Base-by-base conservation (phyloP, 2,113 vertebrate species). In the Lepidothrix coronata region DNA sequence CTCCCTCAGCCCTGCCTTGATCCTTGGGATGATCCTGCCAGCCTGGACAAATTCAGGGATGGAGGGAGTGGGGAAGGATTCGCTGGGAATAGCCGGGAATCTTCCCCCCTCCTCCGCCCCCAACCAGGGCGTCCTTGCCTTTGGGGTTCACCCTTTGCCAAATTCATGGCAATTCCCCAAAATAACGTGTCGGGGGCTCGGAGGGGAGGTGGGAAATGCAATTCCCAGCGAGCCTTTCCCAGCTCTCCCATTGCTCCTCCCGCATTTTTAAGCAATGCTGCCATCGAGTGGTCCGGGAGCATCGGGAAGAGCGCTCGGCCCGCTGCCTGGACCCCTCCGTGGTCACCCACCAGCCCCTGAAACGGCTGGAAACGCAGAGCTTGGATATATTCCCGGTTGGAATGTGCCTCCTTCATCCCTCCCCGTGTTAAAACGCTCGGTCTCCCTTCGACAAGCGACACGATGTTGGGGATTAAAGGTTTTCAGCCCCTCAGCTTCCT, bases 251-350 rank as follows among this genome's bases (percentile, higher is more conserved):
- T 20, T 31, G 37, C 43, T 67, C 21, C 49, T 48, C 51, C 22
- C 12, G 14, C 74, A 46, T 23, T 73, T 95, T 77, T 55, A 77
- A 35, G 89, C 93, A 90, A 81, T 95, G 89, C 91, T 78, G 93
- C 95, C 95, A 85, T 85, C 71, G 86, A 91, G 94, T 8, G 92
- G 87, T 35, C 67, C 71, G 16, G 74, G 49, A 83, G 54, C 73
- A 51, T 33, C 77, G 7, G 52, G 71, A 27, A 23, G 12, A 66
- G 57, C 11, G 0, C 61, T 43, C 1, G 5, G 33, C 11, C 66
- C 41, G 23, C 4, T 0, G 54, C 54, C 66, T 8, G 71, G 66
- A 21, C 7, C 70, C 30, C 41, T 6, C 66, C 7, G 8, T 0
- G 1, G 23, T 35, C 67, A 35, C 43, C 16, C 59, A 18, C 17